Evolutionary conservation across 2,888 invertebrate species (phyloP), one percentile per base, ranked within the genome.

Genomic region (Ornithoptera priamus): DNA sequence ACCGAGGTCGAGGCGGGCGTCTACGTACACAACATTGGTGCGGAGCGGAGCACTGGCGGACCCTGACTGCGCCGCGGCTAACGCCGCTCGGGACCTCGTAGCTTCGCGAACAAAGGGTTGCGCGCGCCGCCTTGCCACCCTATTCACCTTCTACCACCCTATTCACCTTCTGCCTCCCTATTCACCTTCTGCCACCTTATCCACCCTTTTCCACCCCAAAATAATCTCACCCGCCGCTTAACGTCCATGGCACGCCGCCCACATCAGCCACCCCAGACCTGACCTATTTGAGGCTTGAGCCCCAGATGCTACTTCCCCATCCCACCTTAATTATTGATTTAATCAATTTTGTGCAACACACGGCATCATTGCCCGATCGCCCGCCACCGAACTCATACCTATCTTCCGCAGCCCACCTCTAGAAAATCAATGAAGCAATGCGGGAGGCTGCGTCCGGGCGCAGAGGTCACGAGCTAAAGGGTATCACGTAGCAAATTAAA

Each of bases 271-370:
- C 69, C 59, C 53, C 22, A 30, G 73, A 77, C 74, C 72, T 83
- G 83, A 84, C 84, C 86, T 83, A 86, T 76, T 84, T 87, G 75
- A 80, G 80, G 77, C 78, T 75, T 77, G 69, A 75, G 73, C 74
- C 74, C 74, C 77, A 69, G 75, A 71, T 71, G 71, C 72, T 72
- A 74, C 71, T 53, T 62, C 30, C 46, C 69, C 42, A 68, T 66
- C 69, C 70, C 59, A 57, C 56, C 64, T 15, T 60, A 22, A 30
- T 18, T 24, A 63, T 63, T 53, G 63, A 56, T 65, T 69, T 4
- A 62, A 36, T 65, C 61, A 61, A 60, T 69, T n/a, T 53, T 53
- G 22, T 68, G 10, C 57, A 36, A 57, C 18, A 30, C 56, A 17
- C 10, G 6, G 59, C 36, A 50, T 15, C 60, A 50, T n/a, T 50